These are phyloP conservation scores for Mycetomoellerius zeteki DNA, from an alignment of 1,140 invertebrate genomes.

Conservation along the genomic window DNA sequence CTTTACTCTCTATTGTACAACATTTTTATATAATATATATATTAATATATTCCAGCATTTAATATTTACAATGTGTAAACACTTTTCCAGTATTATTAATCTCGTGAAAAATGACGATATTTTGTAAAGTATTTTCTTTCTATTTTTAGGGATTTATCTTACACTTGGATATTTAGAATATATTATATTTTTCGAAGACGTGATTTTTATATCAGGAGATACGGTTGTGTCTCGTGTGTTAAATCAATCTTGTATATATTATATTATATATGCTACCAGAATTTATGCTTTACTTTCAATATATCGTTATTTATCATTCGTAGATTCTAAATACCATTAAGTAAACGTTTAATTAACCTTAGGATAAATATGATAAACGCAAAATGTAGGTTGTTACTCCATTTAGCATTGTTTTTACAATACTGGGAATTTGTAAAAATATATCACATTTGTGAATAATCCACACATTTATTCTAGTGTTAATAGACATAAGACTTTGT, in stretches of 20 bases:
- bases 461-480: constrained; percentile 16
- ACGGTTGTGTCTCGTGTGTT: too few species aligned
- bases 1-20: neutral
- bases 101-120: neutral
- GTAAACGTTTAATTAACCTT: constrained; percentile 6
- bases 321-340: neutral
- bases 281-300: neutral
- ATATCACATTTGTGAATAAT: constrained; percentile 24
- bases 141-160: constrained; percentile 16
- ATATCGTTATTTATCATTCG: neutral
- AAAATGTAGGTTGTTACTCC: constrained; percentile 22
- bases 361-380: constrained; percentile 22
- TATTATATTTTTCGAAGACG: constrained; percentile 27
- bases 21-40: constrained; percentile 28
- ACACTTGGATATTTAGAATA: constrained; percentile 1
- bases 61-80: constrained; percentile 11
- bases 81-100: constrained; percentile 24
- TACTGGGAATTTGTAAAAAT: constrained; percentile 38
- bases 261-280: neutral
- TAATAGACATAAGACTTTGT: constrained; percentile 30
- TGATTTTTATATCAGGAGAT: neutral
- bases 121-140: constrained; percentile 28
- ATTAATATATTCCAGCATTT: constrained; percentile 30
- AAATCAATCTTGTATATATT: neutral
- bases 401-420: constrained; percentile 20